Conservation (phyloP, 2,888 invertebrate genomes). For the Esperia sulphurella region DNA sequence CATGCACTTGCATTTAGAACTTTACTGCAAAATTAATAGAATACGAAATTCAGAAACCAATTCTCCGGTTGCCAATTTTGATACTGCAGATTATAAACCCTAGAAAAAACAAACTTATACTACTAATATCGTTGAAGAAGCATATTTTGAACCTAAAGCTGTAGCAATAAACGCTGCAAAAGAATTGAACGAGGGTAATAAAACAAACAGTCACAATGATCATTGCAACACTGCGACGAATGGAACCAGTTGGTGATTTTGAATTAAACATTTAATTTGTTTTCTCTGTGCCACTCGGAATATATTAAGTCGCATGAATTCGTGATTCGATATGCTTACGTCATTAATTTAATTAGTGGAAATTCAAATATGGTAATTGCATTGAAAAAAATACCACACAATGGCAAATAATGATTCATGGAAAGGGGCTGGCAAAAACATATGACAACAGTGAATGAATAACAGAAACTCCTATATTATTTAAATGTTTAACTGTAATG, state of each 20-base stretch:
- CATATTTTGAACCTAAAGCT: background rate
- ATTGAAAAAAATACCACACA: background rate
- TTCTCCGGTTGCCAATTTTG: too few species aligned
- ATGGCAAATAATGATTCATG: background rate
- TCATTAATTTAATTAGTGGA: constrained; percentile 57
- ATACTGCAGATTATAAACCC: too few species aligned
- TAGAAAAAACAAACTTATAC: background rate
- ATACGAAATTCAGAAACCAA: too few species aligned
- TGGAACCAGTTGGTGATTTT: constrained; percentile 61
- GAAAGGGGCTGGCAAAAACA: constrained; percentile 1
- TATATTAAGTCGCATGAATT: constrained; percentile 42
- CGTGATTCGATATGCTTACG: constrained; percentile 53
- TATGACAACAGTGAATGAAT: too few species aligned
- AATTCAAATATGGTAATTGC: background rate
- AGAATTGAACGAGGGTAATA: too few species aligned
- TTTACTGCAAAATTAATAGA: too few species aligned
- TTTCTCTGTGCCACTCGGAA: constrained; percentile 56
- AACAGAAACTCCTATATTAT: too few species aligned
- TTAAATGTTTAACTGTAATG: too few species aligned
- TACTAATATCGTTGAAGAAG: background rate
- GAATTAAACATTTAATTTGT: constrained; percentile 76
- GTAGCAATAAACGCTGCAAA: too few species aligned
- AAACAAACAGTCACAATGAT: background rate
- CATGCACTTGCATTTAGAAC: too few species aligned
- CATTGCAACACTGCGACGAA: constrained; percentile 52